Percentiles rank a stretch among this genome's conserved stretches.
These are phyloP conservation scores for Cryptomyrus ogoouensis DNA, from an alignment of 2,113 vertebrate genomes.

Conservation along the genomic window DNA sequence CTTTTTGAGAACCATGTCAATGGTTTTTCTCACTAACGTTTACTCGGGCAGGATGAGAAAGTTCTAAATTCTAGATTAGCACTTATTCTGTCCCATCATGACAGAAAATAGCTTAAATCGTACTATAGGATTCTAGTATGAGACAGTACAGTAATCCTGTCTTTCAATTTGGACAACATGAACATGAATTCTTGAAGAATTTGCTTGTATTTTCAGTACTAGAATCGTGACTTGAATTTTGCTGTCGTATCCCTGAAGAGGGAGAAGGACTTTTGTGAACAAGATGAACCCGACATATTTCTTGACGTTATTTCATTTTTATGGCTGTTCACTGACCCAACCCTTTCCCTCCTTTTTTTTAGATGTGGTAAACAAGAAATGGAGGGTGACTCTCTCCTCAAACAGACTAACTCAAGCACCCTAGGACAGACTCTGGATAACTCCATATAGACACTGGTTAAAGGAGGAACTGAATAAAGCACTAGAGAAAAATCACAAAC, in stretches of 20 bases:
- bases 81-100: background rate
- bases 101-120: background rate
- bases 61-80: background rate
- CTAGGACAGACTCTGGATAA: conserved; percentile 85
- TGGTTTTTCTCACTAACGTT: background rate
- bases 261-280: background rate
- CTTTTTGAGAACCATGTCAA: background rate
- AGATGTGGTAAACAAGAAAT: conserved; percentile 82
- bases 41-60: background rate
- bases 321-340: background rate
- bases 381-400: conserved; percentile 70
- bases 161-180: background rate
- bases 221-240: background rate
- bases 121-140: background rate
- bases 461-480: conserved; percentile 64
- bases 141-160: background rate
- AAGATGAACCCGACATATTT: background rate
- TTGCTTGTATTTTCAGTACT: background rate
- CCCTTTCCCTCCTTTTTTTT: background rate
- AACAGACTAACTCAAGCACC: conserved; percentile 79
- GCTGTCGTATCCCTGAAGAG: background rate
- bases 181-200: background rate
- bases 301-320: background rate
- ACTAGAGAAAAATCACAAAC: conserved; percentile 83
- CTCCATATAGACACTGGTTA: conserved; percentile 67